phyloP scores from a whole-genome alignment of 2,797 vertebrate species.

The Balearica regulorum region DNA sequence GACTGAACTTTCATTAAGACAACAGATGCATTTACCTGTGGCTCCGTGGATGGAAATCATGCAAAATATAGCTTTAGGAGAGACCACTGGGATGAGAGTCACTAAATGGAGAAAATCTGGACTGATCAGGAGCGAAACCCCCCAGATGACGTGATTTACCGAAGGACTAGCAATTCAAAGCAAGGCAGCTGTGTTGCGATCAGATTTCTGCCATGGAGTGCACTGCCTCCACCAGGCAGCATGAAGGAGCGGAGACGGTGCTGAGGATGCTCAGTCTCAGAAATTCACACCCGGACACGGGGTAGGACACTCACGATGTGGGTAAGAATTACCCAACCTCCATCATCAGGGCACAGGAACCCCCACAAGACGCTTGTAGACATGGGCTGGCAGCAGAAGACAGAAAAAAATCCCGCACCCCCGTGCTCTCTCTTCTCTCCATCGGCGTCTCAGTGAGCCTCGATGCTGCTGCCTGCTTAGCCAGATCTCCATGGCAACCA shows the following conservation, averaged over 20 bases:
- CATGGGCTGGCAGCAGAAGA: not conserved
- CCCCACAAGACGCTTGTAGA: accelerated
- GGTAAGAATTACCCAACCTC: not conserved
- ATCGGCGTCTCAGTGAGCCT: not conserved
- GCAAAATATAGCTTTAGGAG: not conserved
- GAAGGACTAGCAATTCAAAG: not conserved
- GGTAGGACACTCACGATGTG: not conserved
- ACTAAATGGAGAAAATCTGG: not conserved
- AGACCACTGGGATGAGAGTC: not conserved
- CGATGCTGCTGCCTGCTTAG: not conserved
- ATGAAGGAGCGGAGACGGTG: accelerated
- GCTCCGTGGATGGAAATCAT: not conserved
- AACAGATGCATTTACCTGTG: not conserved
- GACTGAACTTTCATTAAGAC: not conserved
- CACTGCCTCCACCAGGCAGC: not conserved
- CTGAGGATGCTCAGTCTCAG: not conserved
- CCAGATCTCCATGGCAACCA: slow-evolving; percentile 22
- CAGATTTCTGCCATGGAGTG: accelerated
- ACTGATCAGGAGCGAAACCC: not conserved
- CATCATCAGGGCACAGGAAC: accelerated
- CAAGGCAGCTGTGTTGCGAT: not conserved
- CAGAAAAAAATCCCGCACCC: not conserved
- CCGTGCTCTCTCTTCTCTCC: not conserved
- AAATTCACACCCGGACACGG: not conserved
- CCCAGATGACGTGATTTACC: accelerated